These are phyloP conservation scores for Drosophila atroscutellata DNA, from an alignment of 2,888 invertebrate genomes.

Conservation along the genomic window DNA sequence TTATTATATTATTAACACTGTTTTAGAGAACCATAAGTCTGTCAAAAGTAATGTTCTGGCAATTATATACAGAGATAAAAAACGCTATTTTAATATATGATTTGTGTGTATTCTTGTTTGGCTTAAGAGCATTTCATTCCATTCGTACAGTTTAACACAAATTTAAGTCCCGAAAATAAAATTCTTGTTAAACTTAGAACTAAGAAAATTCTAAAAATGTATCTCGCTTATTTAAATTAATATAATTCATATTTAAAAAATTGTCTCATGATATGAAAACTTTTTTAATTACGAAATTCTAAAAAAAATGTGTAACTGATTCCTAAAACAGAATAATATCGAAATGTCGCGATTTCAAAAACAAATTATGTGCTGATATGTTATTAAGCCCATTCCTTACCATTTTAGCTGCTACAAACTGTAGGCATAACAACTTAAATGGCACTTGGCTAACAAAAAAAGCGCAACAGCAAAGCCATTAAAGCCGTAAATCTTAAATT, in stretches of 20 bases:
- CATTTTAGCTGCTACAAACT: conserved; percentile 6
- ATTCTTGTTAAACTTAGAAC: background rate
- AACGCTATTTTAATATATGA: background rate
- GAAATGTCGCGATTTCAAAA: background rate
- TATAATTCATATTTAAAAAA: background rate
- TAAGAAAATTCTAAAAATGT: background rate
- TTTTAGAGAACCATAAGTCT: no score
- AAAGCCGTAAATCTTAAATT: conserved; percentile 63
- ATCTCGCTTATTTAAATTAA: background rate
- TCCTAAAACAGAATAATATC: background rate
- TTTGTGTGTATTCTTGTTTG: no score
- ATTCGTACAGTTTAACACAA: background rate
- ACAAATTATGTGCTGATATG: conserved; percentile 12
- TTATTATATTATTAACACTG: background rate
- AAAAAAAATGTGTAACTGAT: background rate
- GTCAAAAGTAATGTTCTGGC: background rate
- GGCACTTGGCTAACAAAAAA: conserved; percentile 13
- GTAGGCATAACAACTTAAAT: conserved; percentile 3
- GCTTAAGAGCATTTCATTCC: no score
- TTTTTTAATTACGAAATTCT: background rate
- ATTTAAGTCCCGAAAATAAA: background rate
- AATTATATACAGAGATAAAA: background rate
- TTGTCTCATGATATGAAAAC: background rate
- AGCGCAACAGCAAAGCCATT: conserved; percentile 36
- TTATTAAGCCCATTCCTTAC: conserved; percentile 5